These are phyloP conservation scores for Botrylloides violaceus DNA, from an alignment of 23 tunicate genomes.

Conservation along the genomic window DNA sequence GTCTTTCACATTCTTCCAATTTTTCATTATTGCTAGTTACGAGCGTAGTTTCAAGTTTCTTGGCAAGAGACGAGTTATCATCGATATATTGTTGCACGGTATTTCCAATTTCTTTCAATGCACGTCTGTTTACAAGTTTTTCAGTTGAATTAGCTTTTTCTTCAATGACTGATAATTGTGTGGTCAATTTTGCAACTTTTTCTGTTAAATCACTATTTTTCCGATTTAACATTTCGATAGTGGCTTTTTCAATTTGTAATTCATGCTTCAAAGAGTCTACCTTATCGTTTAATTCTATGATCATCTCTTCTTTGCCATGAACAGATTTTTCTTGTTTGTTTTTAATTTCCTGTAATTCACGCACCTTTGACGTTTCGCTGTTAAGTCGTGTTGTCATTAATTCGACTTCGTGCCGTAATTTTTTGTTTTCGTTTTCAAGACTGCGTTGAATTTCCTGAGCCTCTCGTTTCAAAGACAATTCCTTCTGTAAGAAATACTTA, in stretches of 20 bases:
- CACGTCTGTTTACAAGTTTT: slow-evolving; percentile 6
- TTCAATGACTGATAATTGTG: neutral
- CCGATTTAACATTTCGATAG: neutral
- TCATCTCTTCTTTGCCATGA: neutral
- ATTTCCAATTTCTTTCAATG: slow-evolving; percentile 13
- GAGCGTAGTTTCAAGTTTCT: slow-evolving; percentile 1
- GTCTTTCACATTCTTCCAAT: slow-evolving; percentile 12
- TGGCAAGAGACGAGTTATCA: neutral
- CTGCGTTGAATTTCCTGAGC: neutral
- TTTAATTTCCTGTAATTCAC: neutral
- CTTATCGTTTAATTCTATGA: neutral
- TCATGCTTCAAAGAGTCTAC: neutral
- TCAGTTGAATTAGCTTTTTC: slow-evolving; percentile 18
- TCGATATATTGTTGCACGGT: slow-evolving; percentile 21
- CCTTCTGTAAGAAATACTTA: slow-evolving; percentile 9
- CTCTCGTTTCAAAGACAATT: neutral
- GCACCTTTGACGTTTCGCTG: neutral
- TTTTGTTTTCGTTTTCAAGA: neutral
- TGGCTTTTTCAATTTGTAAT: slow-evolving; percentile 6
- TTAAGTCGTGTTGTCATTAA: neutral
- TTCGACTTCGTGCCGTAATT: neutral
- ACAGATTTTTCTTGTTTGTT: neutral
- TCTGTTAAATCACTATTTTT: neutral
- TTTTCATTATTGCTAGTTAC: neutral
- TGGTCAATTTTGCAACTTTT: neutral